Base-by-base conservation (phyloP, 2,113 vertebrate genomes). In the Zosterops pallidus region DNA sequence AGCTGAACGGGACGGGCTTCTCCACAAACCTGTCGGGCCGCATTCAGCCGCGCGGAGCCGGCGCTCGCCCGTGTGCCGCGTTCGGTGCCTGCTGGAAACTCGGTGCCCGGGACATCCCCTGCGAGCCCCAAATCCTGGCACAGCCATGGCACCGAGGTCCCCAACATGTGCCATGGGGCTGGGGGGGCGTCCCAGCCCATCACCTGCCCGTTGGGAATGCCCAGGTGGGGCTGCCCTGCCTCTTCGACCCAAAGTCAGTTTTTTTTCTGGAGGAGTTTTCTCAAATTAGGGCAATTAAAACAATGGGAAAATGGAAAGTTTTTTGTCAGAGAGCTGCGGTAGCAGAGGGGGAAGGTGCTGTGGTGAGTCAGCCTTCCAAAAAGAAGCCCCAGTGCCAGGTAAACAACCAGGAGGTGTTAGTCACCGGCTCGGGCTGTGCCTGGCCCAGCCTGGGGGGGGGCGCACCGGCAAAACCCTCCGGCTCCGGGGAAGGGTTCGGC, bases 91-190 rank as follows among this genome's bases (percentile, higher is more conserved):
- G 86, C 79, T 56, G 87, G 25, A 64, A 81, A 26, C 9, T 35
- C 70, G 0, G 8, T 23, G 87, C 55, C 44, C 9, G 3, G 9
- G 35, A 14, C 56, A 28, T 49, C 39, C n/a, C 74, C 29, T 13
- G 9, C 0, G 1, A 8, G 35, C 13, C 62, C 64, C 79, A 3
- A 5, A 14, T 8, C 31, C 26, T 1, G 50, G 35, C 70, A n/a
- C 0, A 0, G 79, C 70, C 4, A 0, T 3, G 50, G 49, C 83
- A n/a, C 19, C 1, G 5, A 37, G 41, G 37, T 35, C n/a, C 42
- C 35, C 57, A 1, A 2, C 0, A 0, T 5, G 22, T 59, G 78
- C 35, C 20, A 0, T 0, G 1, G 9, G 15, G 5, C 4, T 0
- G 3, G 6, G 23, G 12, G 23, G 12, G 8, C 25, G 47, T 70